A percentile compares a stretch with the other conserved stretches of the same genome.
phyloP scores from a whole-genome alignment of 2,113 vertebrate genomes.

The Megaceryle torquata region DNA sequence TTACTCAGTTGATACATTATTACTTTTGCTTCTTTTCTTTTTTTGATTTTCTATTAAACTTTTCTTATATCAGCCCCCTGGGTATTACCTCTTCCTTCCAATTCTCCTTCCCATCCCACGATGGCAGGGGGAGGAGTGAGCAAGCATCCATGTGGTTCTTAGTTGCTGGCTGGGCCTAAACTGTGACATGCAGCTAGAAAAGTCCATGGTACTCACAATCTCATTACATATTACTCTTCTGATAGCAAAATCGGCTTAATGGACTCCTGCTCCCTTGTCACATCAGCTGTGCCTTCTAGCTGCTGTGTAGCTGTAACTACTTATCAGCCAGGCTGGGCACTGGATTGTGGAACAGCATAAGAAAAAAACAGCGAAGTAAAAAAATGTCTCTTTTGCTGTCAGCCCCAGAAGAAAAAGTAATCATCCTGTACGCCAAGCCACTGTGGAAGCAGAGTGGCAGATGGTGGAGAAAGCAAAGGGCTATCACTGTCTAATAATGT shows the following conservation, averaged over 20 bases:
- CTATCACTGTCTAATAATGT: neutral
- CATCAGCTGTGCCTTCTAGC: neutral
- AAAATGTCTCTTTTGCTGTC: neutral
- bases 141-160: neutral
- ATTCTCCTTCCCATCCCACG: neutral
- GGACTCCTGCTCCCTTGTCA: neutral
- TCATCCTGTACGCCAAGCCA: neutral
- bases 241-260: neutral
- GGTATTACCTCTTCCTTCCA: neutral
- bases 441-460: neutral
- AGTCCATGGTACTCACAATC: neutral
- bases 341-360: accelerated
- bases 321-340: neutral
- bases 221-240: neutral
- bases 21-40: neutral
- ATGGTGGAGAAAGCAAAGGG: neutral
- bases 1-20: neutral
- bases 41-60: neutral
- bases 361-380: neutral
- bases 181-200: neutral
- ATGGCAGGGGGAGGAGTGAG: neutral
- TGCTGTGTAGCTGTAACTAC: neutral
- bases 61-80: neutral
- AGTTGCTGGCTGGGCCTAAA: neutral
- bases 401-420: neutral